Evolutionary conservation across 2,113 vertebrate genomes (phyloP), one percentile per base, ranked within the genome.

Genomic region (Antennarius striatus): DNA sequence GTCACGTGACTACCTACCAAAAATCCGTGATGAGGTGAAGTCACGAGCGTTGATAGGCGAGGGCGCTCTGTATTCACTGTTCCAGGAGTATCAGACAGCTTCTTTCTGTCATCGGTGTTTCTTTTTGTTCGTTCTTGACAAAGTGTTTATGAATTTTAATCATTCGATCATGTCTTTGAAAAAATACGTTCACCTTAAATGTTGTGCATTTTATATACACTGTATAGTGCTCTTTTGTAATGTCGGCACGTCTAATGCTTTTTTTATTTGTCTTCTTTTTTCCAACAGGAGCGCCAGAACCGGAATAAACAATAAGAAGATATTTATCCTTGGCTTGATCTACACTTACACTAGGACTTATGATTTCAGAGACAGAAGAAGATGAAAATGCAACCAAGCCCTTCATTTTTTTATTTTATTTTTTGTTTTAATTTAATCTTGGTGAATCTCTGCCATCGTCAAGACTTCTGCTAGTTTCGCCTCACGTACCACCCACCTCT

Each of bases 281-380:
- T 72, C 85, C 69, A 73, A 55, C 92, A 98, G 96, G 96, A 96
- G 90, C 95, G 94, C 83, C 96, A 96, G 94, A 96, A 93, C 90
- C 93, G 95, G 89, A 95, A 87, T 94, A 96, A 95, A 93, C 95
- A 95, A 87, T 97, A 91, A 7, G 88, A 90, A 93, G 91, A 92
- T 90, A 71, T 88, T 86, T 88, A 88, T 89, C 80, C 86, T 88
- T 78, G 91, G 82, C 89, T 92, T 86, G 90, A 88, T 94, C 90
- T 90, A 92, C 85, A 87, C 81, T 93, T 90, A 92, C 89, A 86
- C 92, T 93, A 89, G 90, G 78, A 91, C 89, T 90, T 81, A 86
- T 88, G 85, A 89, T 90, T 91, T 87, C 87, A 87, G 70, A 86
- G 86, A 90, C 87, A 76, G 82, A 91, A 92, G 80, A 90, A 75